These are phyloP conservation scores for Eilema sororculum DNA, from an alignment of 2,888 invertebrate genomes.

Conservation along the genomic window DNA sequence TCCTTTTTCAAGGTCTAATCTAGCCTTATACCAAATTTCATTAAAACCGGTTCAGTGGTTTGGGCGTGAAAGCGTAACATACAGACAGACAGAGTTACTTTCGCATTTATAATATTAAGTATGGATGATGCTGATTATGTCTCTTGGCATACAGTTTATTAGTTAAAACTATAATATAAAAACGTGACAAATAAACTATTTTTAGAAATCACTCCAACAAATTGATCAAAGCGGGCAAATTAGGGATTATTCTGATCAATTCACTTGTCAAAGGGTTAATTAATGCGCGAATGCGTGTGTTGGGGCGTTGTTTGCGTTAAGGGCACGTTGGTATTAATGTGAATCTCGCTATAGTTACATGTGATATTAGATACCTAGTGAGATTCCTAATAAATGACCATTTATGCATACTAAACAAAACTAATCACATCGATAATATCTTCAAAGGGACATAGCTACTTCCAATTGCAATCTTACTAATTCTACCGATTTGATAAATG, in stretches of 20 bases:
- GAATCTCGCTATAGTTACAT: conserved; percentile 11
- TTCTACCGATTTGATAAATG: no score
- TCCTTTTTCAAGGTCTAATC: no score
- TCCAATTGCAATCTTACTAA: no score
- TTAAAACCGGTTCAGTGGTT: no score
- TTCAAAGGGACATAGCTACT: no score
- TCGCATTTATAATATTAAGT: no score
- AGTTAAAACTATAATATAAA: no score
- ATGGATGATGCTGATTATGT: no score
- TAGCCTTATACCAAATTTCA: no score
- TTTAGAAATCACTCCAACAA: background rate
- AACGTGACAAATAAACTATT: background rate
- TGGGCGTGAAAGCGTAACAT: no score
- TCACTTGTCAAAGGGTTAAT: conserved; percentile 10
- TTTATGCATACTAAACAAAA: background rate
- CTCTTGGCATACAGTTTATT: no score
- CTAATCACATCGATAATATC: background rate
- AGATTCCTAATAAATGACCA: background rate
- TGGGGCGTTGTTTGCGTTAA: background rate
- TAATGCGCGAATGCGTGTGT: conserved; percentile 6
- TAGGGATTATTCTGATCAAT: conserved; percentile 15
- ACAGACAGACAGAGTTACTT: no score
- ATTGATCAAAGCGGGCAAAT: conserved; percentile 12
- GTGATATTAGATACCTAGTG: background rate
- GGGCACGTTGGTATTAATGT: background rate